phyloP scores from a whole-genome alignment of 1,140 invertebrate genomes.

The Chironomus striatipennis region DNA sequence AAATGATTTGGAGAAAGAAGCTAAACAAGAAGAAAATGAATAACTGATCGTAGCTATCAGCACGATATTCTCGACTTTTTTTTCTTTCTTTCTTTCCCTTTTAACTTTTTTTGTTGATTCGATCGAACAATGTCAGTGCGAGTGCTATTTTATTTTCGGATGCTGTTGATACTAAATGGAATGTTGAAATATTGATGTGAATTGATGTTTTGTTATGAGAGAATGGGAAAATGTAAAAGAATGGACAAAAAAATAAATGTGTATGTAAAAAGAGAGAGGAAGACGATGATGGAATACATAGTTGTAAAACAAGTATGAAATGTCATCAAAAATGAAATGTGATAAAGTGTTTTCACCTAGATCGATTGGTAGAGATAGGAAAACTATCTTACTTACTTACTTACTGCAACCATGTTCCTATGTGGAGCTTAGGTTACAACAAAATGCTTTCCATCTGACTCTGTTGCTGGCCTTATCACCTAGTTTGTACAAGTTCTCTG shows the following conservation, averaged over 20 bases:
- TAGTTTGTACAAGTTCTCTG: no score
- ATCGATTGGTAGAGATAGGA: no score
- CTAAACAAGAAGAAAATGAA: background rate
- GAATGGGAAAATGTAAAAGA: no score
- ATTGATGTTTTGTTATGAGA: background rate
- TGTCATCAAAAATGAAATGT: no score
- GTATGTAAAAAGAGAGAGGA: background rate
- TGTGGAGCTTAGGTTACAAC: no score
- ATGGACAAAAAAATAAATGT: background rate
- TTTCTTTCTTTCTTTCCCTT: no score
- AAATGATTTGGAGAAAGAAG: background rate
- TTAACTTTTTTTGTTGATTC: background rate
- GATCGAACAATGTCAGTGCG: slow-evolving; percentile 1
- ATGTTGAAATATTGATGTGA: slow-evolving; percentile 5
- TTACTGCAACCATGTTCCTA: no score
- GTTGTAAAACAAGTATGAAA: background rate
- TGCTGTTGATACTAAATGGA: background rate
- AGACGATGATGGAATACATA: slow-evolving; percentile 12
- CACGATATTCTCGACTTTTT: background rate
- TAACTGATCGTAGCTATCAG: background rate
- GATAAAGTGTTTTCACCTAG: no score
- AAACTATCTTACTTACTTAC: no score
- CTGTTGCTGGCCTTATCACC: no score
- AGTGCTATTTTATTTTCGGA: slow-evolving; percentile 2
- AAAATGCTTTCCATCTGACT: no score